phyloP scores from a whole-genome alignment of 2,888 invertebrate genomes.

The Macaria notata region DNA sequence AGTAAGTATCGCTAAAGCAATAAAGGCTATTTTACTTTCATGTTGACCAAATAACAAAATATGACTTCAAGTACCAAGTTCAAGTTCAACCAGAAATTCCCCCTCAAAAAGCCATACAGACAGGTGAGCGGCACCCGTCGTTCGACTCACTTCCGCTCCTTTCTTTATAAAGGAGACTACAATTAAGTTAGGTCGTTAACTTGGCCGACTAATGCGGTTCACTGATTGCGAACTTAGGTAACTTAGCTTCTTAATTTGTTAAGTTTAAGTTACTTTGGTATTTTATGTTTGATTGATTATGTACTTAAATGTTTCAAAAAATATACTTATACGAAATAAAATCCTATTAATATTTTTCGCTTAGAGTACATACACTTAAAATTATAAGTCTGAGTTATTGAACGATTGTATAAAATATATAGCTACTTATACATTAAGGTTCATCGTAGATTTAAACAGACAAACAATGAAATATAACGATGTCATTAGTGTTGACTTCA shows the following conservation, averaged over 20 bases:
- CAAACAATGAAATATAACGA: too few relatives aligned
- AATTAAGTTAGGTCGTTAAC: constrained; percentile 23
- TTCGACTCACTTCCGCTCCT: constrained; percentile 51
- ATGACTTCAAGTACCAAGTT: neutral
- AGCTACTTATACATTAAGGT: too few relatives aligned
- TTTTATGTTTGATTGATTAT: neutral
- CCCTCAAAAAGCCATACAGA: constrained; percentile 1
- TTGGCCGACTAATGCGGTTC: constrained; percentile 8
- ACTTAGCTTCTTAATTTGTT: neutral
- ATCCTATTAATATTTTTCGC: too few relatives aligned
- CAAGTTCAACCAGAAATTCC: neutral
- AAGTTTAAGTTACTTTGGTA: too few relatives aligned
- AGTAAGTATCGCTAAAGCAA: too few relatives aligned
- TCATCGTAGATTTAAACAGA: too few relatives aligned
- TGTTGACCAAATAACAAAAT: too few relatives aligned
- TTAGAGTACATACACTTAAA: too few relatives aligned
- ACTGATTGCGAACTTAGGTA: constrained; percentile 6
- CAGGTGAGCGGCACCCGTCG: constrained; percentile 31
- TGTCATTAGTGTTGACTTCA: too few relatives aligned
- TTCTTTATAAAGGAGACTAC: constrained; percentile 30
- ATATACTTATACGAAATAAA: neutral
- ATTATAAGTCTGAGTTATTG: too few relatives aligned
- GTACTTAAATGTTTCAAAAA: neutral
- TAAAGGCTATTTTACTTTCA: too few relatives aligned
- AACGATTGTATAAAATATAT: too few relatives aligned